Evolutionary conservation across 2,113 vertebrate species (phyloP), one percentile per base, ranked within the genome.

Genomic region (Bubo scandiacus): DNA sequence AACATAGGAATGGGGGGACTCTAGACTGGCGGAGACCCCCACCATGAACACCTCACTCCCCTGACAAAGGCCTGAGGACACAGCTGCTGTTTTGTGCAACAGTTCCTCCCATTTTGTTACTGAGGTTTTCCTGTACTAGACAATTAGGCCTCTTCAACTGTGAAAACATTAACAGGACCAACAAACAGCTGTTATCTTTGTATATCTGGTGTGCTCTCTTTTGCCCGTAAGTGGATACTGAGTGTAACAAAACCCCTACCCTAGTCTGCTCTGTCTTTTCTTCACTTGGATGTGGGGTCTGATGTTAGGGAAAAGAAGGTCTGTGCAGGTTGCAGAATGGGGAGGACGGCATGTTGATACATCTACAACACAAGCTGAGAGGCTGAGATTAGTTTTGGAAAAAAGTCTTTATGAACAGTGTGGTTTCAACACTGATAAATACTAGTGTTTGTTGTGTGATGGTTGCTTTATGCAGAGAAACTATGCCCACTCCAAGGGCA

Each of bases 1-100:
- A 88, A 67, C 14, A 40, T 4, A 57, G 19, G 12, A 5, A 22
- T 34, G n/a, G 13, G 11, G 66, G 19, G 20, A 55, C 12, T 8
- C 30, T 38, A 72, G 18, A 5, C 0, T 21, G 11, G 10, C 7
- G 20, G 18, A 73, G 7, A 59, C 2, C 2, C 9, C 23, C 16
- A 40, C 18, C 47, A 51, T 0, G 15, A 42, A 47, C 4, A 47
- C 15, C 25, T 80, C 9, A 14, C 2, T 59, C 6, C 8, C 38
- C 10, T 57, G 8, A 47, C 6, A 36, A 58, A 87, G 3, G 11
- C 25, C 18, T 66, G 30, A n/a, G 34, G 22, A 66, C 2, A 2
- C 30, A 85, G 51, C 12, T 58, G 3, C 10, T 58, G 6, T 21
- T 63, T 45, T 43, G 38, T 54, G n/a, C 9, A 63, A 40, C 5